Percentiles rank a stretch among this genome's conserved stretches.
Conservation (phyloP, 2,113 vertebrate genomes). For the Cheilinus undulatus region DNA sequence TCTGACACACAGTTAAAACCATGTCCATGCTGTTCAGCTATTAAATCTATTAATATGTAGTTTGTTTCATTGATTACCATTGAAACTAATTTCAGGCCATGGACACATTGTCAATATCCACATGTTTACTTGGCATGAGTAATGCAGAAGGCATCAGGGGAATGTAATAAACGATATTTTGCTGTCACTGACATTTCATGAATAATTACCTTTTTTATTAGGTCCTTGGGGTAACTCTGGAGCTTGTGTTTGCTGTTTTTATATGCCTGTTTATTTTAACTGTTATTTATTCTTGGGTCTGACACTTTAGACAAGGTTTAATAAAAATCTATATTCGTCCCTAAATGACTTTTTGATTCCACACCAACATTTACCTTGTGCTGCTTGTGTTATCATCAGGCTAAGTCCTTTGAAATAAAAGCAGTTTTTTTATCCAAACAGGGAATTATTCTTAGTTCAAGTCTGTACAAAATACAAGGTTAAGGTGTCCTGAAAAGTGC, state of each 20-base stretch:
- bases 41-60: slow-evolving; percentile 14
- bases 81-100: slow-evolving; percentile 4
- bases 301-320: too few relatives aligned
- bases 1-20: neutral
- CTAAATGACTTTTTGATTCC: too few relatives aligned
- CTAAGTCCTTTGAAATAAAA: too few relatives aligned
- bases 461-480: too few relatives aligned
- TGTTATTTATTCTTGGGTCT: too few relatives aligned
- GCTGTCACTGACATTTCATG: slow-evolving; percentile 39
- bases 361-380: too few relatives aligned
- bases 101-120: slow-evolving; percentile 21
- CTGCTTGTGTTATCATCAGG: too few relatives aligned
- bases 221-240: neutral
- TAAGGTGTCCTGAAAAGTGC: too few relatives aligned
- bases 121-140: slow-evolving; percentile 17
- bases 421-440: too few relatives aligned
- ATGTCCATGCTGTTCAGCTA: neutral
- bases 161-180: too few relatives aligned
- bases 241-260: neutral
- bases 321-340: too few relatives aligned
- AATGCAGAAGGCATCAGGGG: neutral
- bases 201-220: slow-evolving; percentile 31
- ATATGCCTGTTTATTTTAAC: slow-evolving; percentile 3
- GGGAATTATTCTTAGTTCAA: too few relatives aligned
- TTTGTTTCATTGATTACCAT: slow-evolving; percentile 26